Evolutionary conservation across 2,888 invertebrate genomes (phyloP), one percentile per base, ranked within the genome.

Genomic region (Diarsia brunnea): DNA sequence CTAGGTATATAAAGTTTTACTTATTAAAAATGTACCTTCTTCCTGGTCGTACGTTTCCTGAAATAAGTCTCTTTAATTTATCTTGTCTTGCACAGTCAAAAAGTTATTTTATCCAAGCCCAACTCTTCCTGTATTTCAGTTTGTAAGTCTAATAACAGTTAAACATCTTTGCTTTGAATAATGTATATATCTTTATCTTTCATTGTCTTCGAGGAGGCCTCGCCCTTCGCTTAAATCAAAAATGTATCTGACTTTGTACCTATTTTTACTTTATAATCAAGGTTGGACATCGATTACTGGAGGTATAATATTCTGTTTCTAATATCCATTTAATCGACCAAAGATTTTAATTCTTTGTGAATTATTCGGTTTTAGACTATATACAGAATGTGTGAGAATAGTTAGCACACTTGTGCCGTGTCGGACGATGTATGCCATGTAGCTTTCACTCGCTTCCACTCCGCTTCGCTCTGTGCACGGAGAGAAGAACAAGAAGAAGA

Each of bases 131-230:
- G 63, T 64, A 31, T 77, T 77, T 49, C 69, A 63, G 61, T 77
- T 78, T 64, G 53, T 47, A 51, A 78, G 45, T 60, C 69, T 69
- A 69, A 77, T 64, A 61, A 55, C 69, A 69, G n/a, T 55, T 53
- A 47, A 68, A 76, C 31, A 61, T 24, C 68, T 49, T 11, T 7
- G 53, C 43, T 77, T 69, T 78, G 47, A 27, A 78, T 77, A 69
- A 63, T 68, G 7, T 65, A 47, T 53, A 19, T 27, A 8, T 69
- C 21, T 73, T 21, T 74, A 27, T 64, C 43, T 53, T 45, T 31
- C 21, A 55, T 38, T 64, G 45, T 55, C 31, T 63, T 63, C 5
- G 2, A 21, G 47, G 45, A 75, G 8, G 63, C 1, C 21, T 63
- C 0, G 5, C 7, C 7, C 21, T 21, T 27, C 19, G 3, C 10